Conservation (phyloP, 2,113 vertebrate species). For the Melanotaenia duboulayi region DNA sequence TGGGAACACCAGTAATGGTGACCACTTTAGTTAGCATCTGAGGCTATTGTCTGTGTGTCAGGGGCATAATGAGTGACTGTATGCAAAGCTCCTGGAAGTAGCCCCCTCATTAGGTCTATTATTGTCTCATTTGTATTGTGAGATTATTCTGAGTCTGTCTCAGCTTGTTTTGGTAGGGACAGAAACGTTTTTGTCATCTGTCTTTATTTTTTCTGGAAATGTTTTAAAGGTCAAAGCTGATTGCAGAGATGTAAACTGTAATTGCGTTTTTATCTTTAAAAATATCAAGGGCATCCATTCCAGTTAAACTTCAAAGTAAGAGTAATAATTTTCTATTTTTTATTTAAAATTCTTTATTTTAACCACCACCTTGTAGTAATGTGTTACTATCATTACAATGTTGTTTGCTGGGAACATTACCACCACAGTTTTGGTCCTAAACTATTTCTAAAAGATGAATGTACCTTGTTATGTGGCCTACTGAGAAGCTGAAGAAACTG, state of each 20-base stretch:
- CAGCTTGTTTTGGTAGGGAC: conserved; percentile 1
- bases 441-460: too few relatives aligned
- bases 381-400: too few relatives aligned
- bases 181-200: not conserved
- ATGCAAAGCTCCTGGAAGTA: conserved; percentile 31
- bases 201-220: not conserved
- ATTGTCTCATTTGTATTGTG: conserved; percentile 35
- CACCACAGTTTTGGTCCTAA: too few relatives aligned
- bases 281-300: too few relatives aligned
- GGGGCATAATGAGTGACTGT: conserved; percentile 57
- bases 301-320: too few relatives aligned
- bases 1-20: conserved; percentile 55
- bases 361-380: too few relatives aligned
- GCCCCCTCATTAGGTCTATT: conserved; percentile 25
- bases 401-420: too few relatives aligned
- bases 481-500: too few relatives aligned
- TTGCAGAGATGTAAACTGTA: not conserved
- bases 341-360: too few relatives aligned
- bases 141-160: conserved; percentile 17
- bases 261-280: too few relatives aligned
- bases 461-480: too few relatives aligned
- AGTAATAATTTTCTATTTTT: too few relatives aligned
- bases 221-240: not conserved
- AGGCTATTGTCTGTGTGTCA: conserved; percentile 57
- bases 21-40: conserved; percentile 49